A percentile compares a stretch with the other conserved stretches of the same genome.
phyloP scores from a whole-genome alignment of 2,113 vertebrate genomes.

The Pongo abelii region DNA sequence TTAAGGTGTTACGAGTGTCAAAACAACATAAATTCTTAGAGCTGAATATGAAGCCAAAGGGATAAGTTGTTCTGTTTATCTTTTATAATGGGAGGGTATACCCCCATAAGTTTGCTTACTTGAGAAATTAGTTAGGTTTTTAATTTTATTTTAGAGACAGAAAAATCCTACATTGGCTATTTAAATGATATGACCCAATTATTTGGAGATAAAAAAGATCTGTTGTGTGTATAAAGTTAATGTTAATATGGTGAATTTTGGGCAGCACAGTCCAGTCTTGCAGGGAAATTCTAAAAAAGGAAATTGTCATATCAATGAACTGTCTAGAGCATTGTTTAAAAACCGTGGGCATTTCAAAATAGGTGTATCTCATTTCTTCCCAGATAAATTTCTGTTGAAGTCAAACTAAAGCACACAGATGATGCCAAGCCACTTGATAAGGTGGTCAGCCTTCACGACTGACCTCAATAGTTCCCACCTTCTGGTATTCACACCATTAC shows the following conservation, averaged over 20 bases:
- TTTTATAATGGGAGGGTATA: not conserved
- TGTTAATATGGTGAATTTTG: not conserved
- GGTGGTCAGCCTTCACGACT: not conserved
- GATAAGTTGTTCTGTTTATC: not conserved
- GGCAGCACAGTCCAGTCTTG: not conserved
- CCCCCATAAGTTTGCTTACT: not conserved
- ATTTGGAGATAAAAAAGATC: not conserved
- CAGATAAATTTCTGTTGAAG: not conserved
- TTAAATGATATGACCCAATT: not conserved
- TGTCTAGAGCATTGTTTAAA: not conserved
- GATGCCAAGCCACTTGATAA: not conserved
- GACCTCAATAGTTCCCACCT: not conserved
- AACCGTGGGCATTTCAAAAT: not conserved
- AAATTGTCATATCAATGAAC: not conserved
- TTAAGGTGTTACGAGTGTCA: not conserved
- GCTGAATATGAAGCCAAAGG: not conserved
- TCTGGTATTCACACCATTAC: not conserved
- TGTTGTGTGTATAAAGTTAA: not conserved
- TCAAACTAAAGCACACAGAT: not conserved
- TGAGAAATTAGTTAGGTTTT: not conserved
- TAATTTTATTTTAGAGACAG: conserved; percentile 14
- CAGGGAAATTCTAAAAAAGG: not conserved
- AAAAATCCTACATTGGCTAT: not conserved
- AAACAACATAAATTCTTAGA: not conserved
- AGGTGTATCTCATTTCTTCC: not conserved